Evolutionary conservation across 2,888 invertebrate species (phyloP), one percentile per base, ranked within the genome.

Genomic region (Epirrhoe alternata): DNA sequence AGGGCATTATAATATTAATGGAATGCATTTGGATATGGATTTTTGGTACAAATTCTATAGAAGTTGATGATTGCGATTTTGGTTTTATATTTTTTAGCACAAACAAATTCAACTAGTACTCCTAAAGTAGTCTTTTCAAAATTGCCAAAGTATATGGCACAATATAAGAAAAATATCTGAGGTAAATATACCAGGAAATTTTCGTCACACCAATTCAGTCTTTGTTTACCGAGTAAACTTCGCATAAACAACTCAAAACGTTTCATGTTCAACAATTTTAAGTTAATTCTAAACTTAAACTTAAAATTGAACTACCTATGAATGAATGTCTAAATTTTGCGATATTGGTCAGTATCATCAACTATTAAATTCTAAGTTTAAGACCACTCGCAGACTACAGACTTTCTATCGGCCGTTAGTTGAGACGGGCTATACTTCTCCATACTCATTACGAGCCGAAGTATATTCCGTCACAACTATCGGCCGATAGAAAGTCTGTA

Each of bases 171-270:
- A 66, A 62, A 63, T 70, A 69, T 73, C 58, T 64, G 66, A 74
- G 76, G 68, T 67, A 68, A 67, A 54, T 53, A 58, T 73, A 71
- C 76, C 74, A 69, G 71, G 74, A 74, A 54, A 65, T 63, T 74
- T 67, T 67, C 66, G 70, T 71, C 76, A 72, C 74, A 76, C 75
- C 74, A 77, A 77, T 76, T 87, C 86, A 87, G 87, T 87, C 86
- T 86, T 85, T 68, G 69, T 75, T 73, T 73, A 77, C 72, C 72
- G 56, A 78, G 75, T 78, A 76, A 50, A 79, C 75, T 79, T 77
- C 24, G 57, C 47, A 38, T 55, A 59, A 61, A 61, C 35, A 52
- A 31, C 16, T 55, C 38, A 52, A 61, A 61, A 68, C 17, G 8
- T 64, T 42, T 60, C 60, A 49, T 45, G n/a, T 54, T 49, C 33